Conservation (phyloP, 1,140 invertebrate genomes). For the Globodera rostochiensis region DNA sequence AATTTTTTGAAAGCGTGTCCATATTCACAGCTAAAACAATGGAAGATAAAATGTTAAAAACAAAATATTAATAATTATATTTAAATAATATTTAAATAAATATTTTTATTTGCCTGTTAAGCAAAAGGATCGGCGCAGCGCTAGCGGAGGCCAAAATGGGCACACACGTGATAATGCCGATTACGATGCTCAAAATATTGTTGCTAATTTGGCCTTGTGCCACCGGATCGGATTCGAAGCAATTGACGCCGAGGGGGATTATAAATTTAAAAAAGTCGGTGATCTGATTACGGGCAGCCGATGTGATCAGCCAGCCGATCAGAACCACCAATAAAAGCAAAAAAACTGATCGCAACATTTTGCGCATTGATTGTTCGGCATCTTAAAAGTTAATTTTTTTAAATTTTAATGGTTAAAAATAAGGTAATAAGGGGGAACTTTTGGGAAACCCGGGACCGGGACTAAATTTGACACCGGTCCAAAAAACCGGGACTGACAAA, state of each 20-base stretch:
- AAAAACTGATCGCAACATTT: constrained; percentile 23
- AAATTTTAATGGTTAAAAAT: too few relatives aligned
- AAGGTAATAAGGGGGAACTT: too few relatives aligned
- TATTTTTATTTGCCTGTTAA: not conserved
- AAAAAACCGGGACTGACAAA: too few relatives aligned
- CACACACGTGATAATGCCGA: constrained; percentile 9
- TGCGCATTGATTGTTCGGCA: not conserved
- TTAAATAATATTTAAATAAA: not conserved
- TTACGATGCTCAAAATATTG: not conserved
- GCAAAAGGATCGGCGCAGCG: constrained; percentile 7
- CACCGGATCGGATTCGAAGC: not conserved
- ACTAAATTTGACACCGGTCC: too few relatives aligned
- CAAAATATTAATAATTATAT: not conserved
- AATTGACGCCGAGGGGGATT: not conserved
- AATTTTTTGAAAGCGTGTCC: not conserved
- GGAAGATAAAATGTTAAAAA: not conserved
- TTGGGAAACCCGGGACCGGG: too few relatives aligned
- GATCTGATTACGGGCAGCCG: not conserved
- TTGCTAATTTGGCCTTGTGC: not conserved
- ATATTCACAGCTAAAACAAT: not conserved
- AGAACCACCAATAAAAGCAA: constrained; percentile 1
- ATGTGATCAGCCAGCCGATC: constrained; percentile 22
- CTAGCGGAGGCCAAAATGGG: constrained; percentile 8
- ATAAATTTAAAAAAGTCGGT: not conserved
- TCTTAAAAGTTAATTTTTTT: not conserved